Evolutionary conservation across 2,888 invertebrate genomes (phyloP).

Genomic region (Macrosiphum euphorbiae): DNA sequence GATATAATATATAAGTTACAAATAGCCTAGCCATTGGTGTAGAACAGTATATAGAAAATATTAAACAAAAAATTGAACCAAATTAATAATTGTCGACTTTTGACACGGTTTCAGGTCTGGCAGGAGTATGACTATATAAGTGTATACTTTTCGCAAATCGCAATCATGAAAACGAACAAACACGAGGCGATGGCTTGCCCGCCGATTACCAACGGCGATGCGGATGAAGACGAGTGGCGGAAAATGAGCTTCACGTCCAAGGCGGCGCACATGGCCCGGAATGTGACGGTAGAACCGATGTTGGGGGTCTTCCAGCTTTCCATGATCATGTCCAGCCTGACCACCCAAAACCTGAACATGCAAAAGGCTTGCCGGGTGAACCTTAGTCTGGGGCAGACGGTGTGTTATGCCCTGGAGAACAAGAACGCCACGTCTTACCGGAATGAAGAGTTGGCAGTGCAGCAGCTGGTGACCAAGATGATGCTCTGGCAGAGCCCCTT

Average conservation of each 20-base stretch:
- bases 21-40: too few relatives aligned
- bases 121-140: not conserved
- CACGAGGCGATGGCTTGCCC: not conserved
- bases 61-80: too few relatives aligned
- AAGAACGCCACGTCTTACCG: constrained; percentile 72
- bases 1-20: not conserved
- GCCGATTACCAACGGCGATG: not conserved
- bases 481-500: constrained; percentile 88
- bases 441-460: constrained; percentile 76
- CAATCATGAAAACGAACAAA: not conserved
- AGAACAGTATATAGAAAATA: not conserved
- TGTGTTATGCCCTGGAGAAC: constrained; percentile 83
- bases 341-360: constrained; percentile 86
- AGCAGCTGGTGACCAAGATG: constrained; percentile 83
- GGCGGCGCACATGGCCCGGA: constrained; percentile 73
- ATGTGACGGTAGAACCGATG: constrained; percentile 83
- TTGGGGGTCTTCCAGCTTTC: constrained; percentile 80
- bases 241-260: not conserved
- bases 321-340: constrained; percentile 78
- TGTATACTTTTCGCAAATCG: not conserved
- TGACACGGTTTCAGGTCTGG: not conserved
- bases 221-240: not conserved
- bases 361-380: constrained; percentile 91
- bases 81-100: not conserved
- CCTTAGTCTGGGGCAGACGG: constrained; percentile 78